Evolutionary conservation across 2,797 vertebrate genomes (phyloP), one percentile per base, ranked within the genome.

Genomic region (Gymnoscopelus microlampas): DNA sequence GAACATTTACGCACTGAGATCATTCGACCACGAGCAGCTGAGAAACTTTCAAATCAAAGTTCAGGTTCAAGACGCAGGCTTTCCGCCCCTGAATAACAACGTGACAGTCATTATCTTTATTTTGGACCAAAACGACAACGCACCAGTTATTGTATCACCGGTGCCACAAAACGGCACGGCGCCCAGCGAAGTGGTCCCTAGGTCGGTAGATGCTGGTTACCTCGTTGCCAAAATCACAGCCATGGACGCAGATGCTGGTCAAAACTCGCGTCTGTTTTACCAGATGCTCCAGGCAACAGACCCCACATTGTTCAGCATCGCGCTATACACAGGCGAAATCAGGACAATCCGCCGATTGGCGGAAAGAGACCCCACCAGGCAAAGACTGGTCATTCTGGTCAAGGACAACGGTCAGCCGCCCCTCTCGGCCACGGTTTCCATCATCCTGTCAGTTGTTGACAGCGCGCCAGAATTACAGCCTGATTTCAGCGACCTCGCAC

Each of bases 111-210:
- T 85, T 26, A 86, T 97, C 71, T 96, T 96, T 0, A 93, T 97
- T 74, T 24, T 96, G 86, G 96, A 97, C 32, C 95, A 96, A 71
- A 98, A 98, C 0, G 96, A 97, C 92, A 97, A 98, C 0, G 86
- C 94, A 0, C 96, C 96, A 0, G 73, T 95, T 0, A 91, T 97
- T 0, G 19, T 95, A 49, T 95, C 95, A 0, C 90, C 94, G 0
- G 5, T 89, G 59, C 81, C 58, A 8, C 92, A 78, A 0, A 96
- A 97, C 0, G 94, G 93, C 6, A 95, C 95, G 0, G 80, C 91
- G 0, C 92, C 94, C 0, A 86, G 81, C 0, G 93, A 93, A 51
- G 74, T 90, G 2, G 93, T 97, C 24, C 95, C 96, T 0, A 93
- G 93, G 0, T 93, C 93, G 0, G 96, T 90, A 0, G 92, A 97